Evolutionary conservation across 2,888 invertebrate species (phyloP), one percentile per base, ranked within the genome.

Genomic region (Habrosyne pyritoides): DNA sequence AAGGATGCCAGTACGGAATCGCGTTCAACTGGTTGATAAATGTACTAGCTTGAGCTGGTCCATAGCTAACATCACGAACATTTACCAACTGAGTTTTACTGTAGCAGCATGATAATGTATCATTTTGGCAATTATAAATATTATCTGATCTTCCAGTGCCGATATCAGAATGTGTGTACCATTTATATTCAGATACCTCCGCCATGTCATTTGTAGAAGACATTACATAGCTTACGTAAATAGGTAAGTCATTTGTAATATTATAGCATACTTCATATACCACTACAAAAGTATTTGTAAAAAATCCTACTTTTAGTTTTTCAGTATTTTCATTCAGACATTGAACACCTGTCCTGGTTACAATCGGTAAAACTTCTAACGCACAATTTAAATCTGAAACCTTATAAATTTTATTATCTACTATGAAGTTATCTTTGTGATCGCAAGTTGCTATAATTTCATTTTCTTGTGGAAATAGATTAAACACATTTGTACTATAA

Each of bases 231-330:
- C 21, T 30, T 10, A 36, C 46, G 21, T 59, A 62, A 3, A 62
- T 10, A 5, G 62, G 55, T 3, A 54, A 28, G 2, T 55, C 54
- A 14, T 47, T 46, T 24, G 8, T 12, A 7, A 21, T 53, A 18
- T 64, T 57, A 24, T 55, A 59, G 22, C 64, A 64, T 2, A 60
- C 56, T 30, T 53, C 26, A 22, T 60, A 64, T 12, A 55, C 52
- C 18, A 60, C 54, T 2, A 52, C 18, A 21, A 59, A 57, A n/a
- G 42, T 2, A 12, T 56, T 30, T 7, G 51, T 47, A 21, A 47
- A 22, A 51, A 56, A 64, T 6, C 60, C 58, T 1, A 64, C 49
- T 47, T 55, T 50, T 10, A 59, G 24, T 8, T 28, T 42, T 53
- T 62, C 57, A 26, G 58, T 53, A 2, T 56, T 53, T 42, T 62